Base-by-base conservation (phyloP, 2,888 invertebrate genomes). In the Plagodis pulveraria region DNA sequence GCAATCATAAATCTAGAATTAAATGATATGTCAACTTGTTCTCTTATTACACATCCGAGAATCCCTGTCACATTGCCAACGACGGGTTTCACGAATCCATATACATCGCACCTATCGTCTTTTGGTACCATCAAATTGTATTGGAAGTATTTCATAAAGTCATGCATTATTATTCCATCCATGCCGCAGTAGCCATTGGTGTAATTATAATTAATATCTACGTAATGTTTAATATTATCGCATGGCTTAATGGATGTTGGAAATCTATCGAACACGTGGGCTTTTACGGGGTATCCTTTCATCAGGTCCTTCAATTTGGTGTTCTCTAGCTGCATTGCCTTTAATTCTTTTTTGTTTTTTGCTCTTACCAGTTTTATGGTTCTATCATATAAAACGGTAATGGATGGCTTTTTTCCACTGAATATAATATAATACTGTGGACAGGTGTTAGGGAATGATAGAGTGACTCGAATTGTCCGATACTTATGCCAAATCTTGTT, bases 1-100 rank as follows among this genome's bases (percentile, higher is more conserved):
- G 36, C 54, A 1, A 77, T 74, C 67, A 86, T 63, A 58, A 86
- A 86, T 53, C 86, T 74, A 4, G 86, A 82, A 66, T 85, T 84
- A 40, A 86, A 86, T 0, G 86, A 85, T 56, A 86, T 73, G 46
- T 86, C 86, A 32, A 82, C 59, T 38, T 77, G 66, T 6, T 70
- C 59, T 2, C 69, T 63, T 11, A 76, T 36, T 0, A 84, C 62
- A 47, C 80, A 74, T 2, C 78, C 80, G 11, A 86, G 72, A 51
- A 76, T 78, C 0, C 84, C 84, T 4, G 71, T 74, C 5, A 63
- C 54, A 5, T 54, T 33, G 6, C 63, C 51, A 5, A 73, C 70
- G 5, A 68, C 52, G 0, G 42, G 46, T 0, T 54, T 41, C 7
- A 56, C 64, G 36, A 73, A 80, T 0, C 85, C 84, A 45, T 76